Conservation (phyloP, 1,140 invertebrate species). For the Magallana ariakensis region DNA sequence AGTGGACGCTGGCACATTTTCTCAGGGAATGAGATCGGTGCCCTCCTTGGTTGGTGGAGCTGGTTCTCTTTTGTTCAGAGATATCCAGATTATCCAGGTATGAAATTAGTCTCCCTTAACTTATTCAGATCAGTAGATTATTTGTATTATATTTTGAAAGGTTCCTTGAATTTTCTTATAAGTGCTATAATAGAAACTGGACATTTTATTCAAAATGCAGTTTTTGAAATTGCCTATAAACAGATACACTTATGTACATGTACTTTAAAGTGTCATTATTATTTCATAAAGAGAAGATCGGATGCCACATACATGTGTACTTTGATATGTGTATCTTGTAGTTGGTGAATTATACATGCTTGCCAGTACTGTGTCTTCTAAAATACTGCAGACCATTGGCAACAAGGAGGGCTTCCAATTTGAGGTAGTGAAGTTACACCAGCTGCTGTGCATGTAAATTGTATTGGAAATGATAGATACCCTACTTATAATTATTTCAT, state of each 20-base stretch:
- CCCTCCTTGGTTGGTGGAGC: constrained; percentile 97
- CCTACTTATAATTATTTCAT: no score
- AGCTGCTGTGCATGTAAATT: background rate
- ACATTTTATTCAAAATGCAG: no score
- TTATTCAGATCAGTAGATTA: no score
- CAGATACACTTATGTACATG: no score
- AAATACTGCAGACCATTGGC: constrained; percentile 93
- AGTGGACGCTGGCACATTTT: constrained; percentile 94
- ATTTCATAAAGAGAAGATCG: no score
- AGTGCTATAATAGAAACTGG: no score
- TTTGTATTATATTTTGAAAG: no score
- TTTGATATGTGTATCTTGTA: constrained; percentile 56
- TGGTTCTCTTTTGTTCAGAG: constrained; percentile 83
- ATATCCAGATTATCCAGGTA: constrained; percentile 65
- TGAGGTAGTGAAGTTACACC: constrained; percentile 81
- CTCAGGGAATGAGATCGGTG: constrained; percentile 96
- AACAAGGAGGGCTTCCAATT: constrained; percentile 91
- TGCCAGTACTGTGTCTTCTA: constrained; percentile 97
- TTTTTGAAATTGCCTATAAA: no score
- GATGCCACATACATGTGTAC: no score
- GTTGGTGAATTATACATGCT: constrained; percentile 87
- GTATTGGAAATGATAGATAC: background rate
- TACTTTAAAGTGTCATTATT: no score
- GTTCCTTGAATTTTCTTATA: no score
- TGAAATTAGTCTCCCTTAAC: background rate